Evolutionary conservation across 2,888 invertebrate genomes (phyloP).

Genomic region (Alviniconcha strummeri): DNA sequence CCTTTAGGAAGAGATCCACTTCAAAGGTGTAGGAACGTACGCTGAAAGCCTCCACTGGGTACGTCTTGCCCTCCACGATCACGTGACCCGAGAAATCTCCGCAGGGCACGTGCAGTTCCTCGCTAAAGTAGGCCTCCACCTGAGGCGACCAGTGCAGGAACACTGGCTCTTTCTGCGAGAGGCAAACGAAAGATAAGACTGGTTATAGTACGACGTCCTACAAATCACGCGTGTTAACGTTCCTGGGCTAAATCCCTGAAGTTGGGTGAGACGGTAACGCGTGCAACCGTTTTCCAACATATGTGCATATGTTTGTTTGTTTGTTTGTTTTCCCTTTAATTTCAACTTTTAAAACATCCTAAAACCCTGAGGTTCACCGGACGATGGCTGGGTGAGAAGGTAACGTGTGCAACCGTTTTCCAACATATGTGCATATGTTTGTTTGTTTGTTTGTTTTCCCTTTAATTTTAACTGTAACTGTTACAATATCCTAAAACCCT

Average conservation of each 20-base stretch:
- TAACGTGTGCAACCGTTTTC: no score
- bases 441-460: no score
- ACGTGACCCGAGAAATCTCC: slow-evolving; percentile 59
- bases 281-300: no score
- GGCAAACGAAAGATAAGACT: slow-evolving; percentile 10
- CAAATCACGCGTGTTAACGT: neutral
- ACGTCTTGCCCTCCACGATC: slow-evolving; percentile 55
- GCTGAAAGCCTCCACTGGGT: slow-evolving; percentile 57
- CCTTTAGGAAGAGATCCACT: slow-evolving; percentile 51
- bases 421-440: no score
- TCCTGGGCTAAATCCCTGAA: neutral
- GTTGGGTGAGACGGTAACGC: neutral
- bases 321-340: no score
- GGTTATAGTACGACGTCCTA: no score
- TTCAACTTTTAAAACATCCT: no score
- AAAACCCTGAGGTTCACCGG: no score
- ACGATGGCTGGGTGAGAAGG: no score
- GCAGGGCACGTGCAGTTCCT: slow-evolving; percentile 52
- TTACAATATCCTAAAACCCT: no score
- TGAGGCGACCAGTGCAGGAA: slow-evolving; percentile 55
- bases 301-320: no score
- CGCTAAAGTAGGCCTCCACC: slow-evolving; percentile 53
- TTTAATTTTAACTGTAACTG: no score
- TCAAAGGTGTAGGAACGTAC: slow-evolving; percentile 65
- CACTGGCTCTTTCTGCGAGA: slow-evolving; percentile 54